A percentile compares a stretch with the other conserved stretches of the same genome.
Evolutionary conservation across 2,113 vertebrate species (phyloP).

Genomic region (Mustela nigripes): DNA sequence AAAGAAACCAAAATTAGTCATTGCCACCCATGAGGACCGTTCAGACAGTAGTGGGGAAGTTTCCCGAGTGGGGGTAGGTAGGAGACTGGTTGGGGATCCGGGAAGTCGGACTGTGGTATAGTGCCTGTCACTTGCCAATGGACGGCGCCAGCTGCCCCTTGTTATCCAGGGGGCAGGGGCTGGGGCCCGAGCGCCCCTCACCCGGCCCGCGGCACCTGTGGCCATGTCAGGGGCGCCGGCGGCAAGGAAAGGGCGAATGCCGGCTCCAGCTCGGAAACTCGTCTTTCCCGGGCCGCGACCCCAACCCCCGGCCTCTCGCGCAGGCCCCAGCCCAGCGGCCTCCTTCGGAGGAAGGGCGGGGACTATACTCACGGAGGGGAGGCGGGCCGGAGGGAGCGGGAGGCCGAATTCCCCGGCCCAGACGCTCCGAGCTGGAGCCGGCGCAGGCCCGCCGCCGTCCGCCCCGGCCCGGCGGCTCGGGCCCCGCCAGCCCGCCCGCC

Average conservation of each 20-base stretch:
- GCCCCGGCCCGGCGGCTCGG: conserved; percentile 45
- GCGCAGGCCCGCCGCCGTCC: conserved; percentile 63
- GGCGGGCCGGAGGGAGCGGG: conserved; percentile 19
- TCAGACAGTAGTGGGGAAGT: conserved; percentile 41
- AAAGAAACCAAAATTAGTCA: conserved; percentile 59
- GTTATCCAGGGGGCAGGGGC: background rate
- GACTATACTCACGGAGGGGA: conserved; percentile 65
- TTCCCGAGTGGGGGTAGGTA: conserved; percentile 23
- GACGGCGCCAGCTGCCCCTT: conserved; percentile 76
- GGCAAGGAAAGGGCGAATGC: background rate
- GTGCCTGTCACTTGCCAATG: conserved; percentile 74
- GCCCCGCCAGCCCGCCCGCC: conserved; percentile 36
- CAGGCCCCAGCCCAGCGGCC: conserved; percentile 62
- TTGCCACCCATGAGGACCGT: background rate
- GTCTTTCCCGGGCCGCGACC: conserved; percentile 37
- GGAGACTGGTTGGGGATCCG: background rate
- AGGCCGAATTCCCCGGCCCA: conserved; percentile 57
- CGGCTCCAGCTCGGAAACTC: background rate
- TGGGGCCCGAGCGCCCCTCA: background rate
- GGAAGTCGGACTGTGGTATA: conserved; percentile 14
- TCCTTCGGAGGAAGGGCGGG: conserved; percentile 67
- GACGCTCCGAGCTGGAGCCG: conserved; percentile 26
- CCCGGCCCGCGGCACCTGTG: conserved; percentile 75
- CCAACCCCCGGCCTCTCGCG: conserved; percentile 47
- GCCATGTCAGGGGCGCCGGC: conserved; percentile 65